A percentile compares a stretch with the other conserved stretches of the same genome.
phyloP scores from a whole-genome alignment of 2,888 invertebrate genomes.

The Ceriagrion tenellum region DNA sequence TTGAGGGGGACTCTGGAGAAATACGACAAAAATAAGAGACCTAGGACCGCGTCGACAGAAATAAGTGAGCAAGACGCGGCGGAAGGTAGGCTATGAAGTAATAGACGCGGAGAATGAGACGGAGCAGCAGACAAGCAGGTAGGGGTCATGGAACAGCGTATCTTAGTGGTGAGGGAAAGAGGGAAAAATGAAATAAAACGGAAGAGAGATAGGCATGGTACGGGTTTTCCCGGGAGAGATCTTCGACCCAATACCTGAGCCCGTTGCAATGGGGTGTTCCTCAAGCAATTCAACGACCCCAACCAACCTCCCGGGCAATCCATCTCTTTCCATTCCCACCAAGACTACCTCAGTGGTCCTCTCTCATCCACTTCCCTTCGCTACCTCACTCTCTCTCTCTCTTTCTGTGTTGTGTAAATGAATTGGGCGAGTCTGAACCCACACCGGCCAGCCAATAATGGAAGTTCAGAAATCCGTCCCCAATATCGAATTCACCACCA shows the following conservation, averaged over 20 bases:
- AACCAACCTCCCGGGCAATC: not conserved
- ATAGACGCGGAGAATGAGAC: not conserved
- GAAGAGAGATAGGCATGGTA: slow-evolving; percentile 18
- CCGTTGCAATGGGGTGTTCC: slow-evolving; percentile 18
- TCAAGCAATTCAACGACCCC: slow-evolving; percentile 17
- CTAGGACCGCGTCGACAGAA: not conserved
- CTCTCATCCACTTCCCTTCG: not conserved
- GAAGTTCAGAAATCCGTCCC: slow-evolving; percentile 36
- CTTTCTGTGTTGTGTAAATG: slow-evolving; percentile 20
- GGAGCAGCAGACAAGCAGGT: not conserved
- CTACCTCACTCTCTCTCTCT: not conserved
- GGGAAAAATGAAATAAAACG: not conserved
- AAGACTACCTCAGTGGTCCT: not conserved
- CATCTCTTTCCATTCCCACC: slow-evolving; percentile 5
- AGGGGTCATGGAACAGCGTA: not conserved
- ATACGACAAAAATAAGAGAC: not conserved
- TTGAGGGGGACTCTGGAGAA: not conserved
- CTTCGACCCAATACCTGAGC: not conserved
- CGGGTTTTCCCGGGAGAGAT: not conserved
- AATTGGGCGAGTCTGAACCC: not conserved
- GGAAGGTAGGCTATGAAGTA: not conserved
- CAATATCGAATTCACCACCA: slow-evolving; percentile 34
- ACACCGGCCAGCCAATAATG: not conserved
- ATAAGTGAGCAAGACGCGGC: not conserved
- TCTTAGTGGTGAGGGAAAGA: not conserved